These are phyloP conservation scores for Peromyscus maniculatus DNA, from an alignment of 2,113 vertebrate genomes.

Conservation along the genomic window DNA sequence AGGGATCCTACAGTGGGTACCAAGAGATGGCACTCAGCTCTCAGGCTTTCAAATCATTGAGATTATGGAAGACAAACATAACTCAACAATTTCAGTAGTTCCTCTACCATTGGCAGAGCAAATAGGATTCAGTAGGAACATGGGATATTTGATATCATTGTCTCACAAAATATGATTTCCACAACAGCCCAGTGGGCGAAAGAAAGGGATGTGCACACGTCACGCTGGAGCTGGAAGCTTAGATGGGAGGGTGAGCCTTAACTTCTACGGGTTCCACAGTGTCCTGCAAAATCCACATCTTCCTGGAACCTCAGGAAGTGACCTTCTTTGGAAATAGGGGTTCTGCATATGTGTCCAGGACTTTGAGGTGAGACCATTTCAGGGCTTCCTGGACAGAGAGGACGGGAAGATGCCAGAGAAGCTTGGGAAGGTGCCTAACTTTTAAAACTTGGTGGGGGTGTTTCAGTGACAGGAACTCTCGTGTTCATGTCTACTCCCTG, in stretches of 20 bases:
- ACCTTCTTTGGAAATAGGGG: neutral
- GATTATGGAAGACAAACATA: neutral
- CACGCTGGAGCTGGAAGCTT: neutral
- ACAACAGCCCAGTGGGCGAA: neutral
- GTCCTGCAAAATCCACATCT: neutral
- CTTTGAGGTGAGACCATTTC: neutral
- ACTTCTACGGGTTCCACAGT: neutral
- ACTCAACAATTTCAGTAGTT: neutral
- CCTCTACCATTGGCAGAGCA: neutral
- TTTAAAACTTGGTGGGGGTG: neutral
- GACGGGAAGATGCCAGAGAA: neutral
- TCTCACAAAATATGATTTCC: neutral
- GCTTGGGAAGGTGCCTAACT: too few species aligned
- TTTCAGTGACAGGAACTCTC: fast-evolving
- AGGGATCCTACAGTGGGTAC: neutral
- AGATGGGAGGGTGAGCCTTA: neutral
- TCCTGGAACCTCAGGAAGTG: neutral
- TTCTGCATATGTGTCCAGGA: neutral
- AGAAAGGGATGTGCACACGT: neutral
- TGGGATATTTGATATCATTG: neutral
- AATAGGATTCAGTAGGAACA: neutral
- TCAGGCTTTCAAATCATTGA: neutral
- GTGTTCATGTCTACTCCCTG: neutral
- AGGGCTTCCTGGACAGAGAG: too few species aligned
- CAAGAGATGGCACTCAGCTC: neutral